Conservation (phyloP, 2,888 invertebrate species). For the Mesoligia furuncula region DNA sequence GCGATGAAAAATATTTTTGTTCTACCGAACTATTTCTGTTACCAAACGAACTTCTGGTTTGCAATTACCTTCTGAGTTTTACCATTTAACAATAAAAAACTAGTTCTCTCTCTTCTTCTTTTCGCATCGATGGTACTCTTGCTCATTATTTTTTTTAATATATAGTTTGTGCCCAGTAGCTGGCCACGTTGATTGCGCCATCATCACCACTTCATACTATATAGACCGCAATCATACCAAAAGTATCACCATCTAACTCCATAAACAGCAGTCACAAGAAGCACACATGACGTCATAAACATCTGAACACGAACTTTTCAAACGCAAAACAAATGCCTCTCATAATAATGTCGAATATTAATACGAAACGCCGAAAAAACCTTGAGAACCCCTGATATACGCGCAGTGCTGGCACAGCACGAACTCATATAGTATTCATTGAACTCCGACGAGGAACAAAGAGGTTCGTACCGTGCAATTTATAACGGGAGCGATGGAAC, state of each 20-base stretch:
- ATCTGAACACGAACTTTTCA: slow-evolving; percentile 23
- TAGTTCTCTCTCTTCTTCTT: background rate
- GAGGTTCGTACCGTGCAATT: slow-evolving; percentile 56
- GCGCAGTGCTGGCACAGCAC: slow-evolving; percentile 49
- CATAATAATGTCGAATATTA: slow-evolving; percentile 60
- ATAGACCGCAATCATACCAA: background rate
- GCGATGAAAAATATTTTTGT: background rate
- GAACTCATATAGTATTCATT: slow-evolving; percentile 68
- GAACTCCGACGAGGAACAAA: slow-evolving; percentile 62
- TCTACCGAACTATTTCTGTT: background rate
- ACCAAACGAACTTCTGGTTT: background rate
- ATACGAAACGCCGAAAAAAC: slow-evolving; percentile 53
- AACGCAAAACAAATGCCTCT: slow-evolving; percentile 35
- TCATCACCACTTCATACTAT: background rate
- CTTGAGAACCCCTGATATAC: slow-evolving; percentile 53
- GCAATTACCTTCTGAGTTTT: background rate
- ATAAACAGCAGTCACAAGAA: slow-evolving; percentile 2
- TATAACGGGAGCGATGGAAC: slow-evolving; percentile 52
- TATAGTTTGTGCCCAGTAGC: no score
- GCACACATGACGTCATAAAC: slow-evolving; percentile 11
- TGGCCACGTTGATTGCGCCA: no score
- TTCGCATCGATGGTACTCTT: no score
- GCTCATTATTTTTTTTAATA: no score
- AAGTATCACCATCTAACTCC: background rate
- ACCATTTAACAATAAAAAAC: background rate